Evolutionary conservation across 2,797 vertebrate genomes (phyloP).

Genomic region (Caiman crocodilus): DNA sequence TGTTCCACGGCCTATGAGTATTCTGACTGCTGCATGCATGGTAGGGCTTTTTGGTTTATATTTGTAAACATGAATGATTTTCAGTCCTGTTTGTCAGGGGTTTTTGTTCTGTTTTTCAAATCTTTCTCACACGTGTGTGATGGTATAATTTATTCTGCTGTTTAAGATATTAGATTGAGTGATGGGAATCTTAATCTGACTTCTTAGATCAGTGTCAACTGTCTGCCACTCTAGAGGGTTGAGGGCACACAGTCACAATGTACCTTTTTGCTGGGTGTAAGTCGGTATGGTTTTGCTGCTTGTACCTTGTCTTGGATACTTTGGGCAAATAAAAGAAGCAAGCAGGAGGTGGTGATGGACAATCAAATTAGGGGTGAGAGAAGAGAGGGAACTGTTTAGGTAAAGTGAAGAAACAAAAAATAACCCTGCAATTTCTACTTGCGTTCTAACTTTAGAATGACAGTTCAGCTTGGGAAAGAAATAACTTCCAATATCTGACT

Average conservation of each 20-base stretch:
- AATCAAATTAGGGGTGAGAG: constrained; percentile 17
- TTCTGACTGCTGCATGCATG: constrained; percentile 2
- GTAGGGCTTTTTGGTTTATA: not conserved
- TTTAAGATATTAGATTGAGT: constrained; percentile 15
- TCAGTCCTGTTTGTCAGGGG: constrained; percentile 39
- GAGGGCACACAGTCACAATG: constrained; percentile 5
- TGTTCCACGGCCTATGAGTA: too few relatives aligned
- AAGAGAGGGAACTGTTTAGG: not conserved
- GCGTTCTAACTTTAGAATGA: constrained; percentile 38
- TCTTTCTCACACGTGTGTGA: not conserved
- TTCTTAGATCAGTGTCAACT: not conserved
- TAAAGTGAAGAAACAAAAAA: not conserved
- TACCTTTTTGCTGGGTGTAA: not conserved
- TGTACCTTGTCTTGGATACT: not conserved
- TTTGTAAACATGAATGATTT: not conserved
- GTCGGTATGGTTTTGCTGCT: not conserved
- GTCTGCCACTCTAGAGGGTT: not conserved
- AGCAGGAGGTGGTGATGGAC: constrained; percentile 19
- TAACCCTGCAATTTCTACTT: constrained; percentile 22
- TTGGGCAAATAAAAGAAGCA: not conserved
- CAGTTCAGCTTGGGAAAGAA: constrained; percentile 24
- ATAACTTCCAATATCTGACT: constrained; percentile 41
- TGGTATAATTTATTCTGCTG: constrained; percentile 14
- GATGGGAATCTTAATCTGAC: not conserved
- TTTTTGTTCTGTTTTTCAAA: constrained; percentile 9